Evolutionary conservation across 23 tunicate species (phyloP).

Genomic region (Botrylloides violaceus): DNA sequence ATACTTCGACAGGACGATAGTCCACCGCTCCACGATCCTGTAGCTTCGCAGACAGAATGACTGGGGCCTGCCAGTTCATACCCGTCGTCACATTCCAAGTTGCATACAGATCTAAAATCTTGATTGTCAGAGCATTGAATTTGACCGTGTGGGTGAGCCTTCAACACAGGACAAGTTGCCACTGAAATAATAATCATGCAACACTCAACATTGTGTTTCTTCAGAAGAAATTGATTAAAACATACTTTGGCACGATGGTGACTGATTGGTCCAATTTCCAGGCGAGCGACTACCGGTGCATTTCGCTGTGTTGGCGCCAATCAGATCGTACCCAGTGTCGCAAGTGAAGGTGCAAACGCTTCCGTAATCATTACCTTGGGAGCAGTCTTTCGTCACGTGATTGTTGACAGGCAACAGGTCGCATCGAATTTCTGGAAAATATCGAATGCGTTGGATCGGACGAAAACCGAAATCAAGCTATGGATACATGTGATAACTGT

Average conservation of each 20-base stretch:
- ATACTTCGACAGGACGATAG: slow-evolving; percentile 72
- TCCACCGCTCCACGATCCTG: slow-evolving; percentile 53
- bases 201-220: not conserved
- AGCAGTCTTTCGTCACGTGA: slow-evolving; percentile 58
- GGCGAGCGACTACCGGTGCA: slow-evolving; percentile 54
- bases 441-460: too few species aligned
- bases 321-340: slow-evolving; percentile 49
- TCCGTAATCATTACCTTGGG: slow-evolving; percentile 44
- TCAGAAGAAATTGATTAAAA: not conserved
- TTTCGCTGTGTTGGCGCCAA: slow-evolving; percentile 23
- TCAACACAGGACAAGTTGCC: slow-evolving; percentile 19
- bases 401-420: slow-evolving; percentile 18
- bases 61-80: slow-evolving; percentile 36
- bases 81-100: slow-evolving; percentile 50
- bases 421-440: slow-evolving; percentile 68
- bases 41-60: slow-evolving; percentile 36
- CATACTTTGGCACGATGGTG: slow-evolving; percentile 15
- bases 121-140: slow-evolving; percentile 35
- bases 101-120: slow-evolving; percentile 54
- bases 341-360: slow-evolving; percentile 66
- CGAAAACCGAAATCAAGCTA: too few species aligned
- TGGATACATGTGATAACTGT: too few species aligned
- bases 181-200: not conserved
- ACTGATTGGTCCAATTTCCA: slow-evolving; percentile 41
- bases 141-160: slow-evolving; percentile 1